These are phyloP conservation scores for Rosalia funebris DNA, from an alignment of 2,888 invertebrate genomes.

Conservation along the genomic window DNA sequence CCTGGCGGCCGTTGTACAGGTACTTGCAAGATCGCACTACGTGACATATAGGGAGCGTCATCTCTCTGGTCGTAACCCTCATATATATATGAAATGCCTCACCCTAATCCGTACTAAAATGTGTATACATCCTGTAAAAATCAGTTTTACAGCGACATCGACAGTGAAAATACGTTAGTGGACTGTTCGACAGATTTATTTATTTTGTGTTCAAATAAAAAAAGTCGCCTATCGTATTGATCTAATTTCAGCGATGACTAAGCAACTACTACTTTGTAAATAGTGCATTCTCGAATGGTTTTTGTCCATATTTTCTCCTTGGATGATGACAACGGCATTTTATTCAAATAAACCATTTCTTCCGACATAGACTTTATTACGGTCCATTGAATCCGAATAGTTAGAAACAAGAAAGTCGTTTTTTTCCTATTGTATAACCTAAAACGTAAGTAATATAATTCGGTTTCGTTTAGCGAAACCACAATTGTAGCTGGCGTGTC, in stretches of 20 bases:
- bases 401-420: conserved; percentile 4
- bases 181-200: too few species aligned
- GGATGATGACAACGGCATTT: background rate
- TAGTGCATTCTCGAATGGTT: background rate
- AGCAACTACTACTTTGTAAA: background rate
- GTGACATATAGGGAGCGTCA: too few species aligned
- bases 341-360: conserved; percentile 20
- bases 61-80: too few species aligned
- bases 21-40: too few species aligned
- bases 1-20: too few species aligned
- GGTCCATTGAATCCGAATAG: conserved; percentile 4
- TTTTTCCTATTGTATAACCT: background rate
- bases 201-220: background rate
- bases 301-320: background rate
- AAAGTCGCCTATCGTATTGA: background rate
- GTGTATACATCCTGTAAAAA: too few species aligned
- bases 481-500: background rate
- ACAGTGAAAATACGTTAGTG: too few species aligned
- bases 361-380: background rate
- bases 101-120: too few species aligned
- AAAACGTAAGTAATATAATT: conserved; percentile 12
- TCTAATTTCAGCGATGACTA: background rate
- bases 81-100: too few species aligned
- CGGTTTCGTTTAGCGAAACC: conserved; percentile 7
- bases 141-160: too few species aligned